Evolutionary conservation across 1,140 invertebrate species (phyloP).

Genomic region (Piezodorus guildinii): DNA sequence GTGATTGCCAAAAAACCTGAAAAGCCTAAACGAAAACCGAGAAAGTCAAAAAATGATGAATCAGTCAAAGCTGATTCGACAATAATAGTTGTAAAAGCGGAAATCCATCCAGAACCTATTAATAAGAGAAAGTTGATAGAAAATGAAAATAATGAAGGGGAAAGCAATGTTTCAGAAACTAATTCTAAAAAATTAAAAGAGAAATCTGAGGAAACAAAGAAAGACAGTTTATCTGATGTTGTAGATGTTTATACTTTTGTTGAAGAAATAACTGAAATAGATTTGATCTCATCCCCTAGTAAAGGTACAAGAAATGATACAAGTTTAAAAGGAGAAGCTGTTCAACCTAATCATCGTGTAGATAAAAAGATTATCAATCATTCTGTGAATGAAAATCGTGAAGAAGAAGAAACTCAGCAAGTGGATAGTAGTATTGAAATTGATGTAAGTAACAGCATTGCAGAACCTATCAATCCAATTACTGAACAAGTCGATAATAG

Average conservation of each 20-base stretch:
- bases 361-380: no score
- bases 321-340: no score
- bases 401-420: no score
- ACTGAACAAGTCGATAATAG: no score
- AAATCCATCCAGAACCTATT: constrained; percentile 16
- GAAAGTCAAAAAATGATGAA: constrained; percentile 13
- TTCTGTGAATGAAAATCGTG: no score
- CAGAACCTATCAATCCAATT: no score
- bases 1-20: background rate
- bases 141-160: background rate
- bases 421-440: no score
- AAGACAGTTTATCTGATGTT: background rate
- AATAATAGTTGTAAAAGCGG: constrained; percentile 18
- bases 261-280: background rate
- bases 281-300: no score
- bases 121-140: background rate
- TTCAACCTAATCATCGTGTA: no score
- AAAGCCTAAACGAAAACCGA: background rate
- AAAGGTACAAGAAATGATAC: no score
- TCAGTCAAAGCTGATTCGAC: constrained; percentile 3
- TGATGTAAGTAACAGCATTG: no score
- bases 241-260: background rate
- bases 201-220: background rate
- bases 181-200: constrained; percentile 1
- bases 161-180: background rate